Conservation (phyloP, 2,797 vertebrate species). For the Oceanodroma leucorhoa region DNA sequence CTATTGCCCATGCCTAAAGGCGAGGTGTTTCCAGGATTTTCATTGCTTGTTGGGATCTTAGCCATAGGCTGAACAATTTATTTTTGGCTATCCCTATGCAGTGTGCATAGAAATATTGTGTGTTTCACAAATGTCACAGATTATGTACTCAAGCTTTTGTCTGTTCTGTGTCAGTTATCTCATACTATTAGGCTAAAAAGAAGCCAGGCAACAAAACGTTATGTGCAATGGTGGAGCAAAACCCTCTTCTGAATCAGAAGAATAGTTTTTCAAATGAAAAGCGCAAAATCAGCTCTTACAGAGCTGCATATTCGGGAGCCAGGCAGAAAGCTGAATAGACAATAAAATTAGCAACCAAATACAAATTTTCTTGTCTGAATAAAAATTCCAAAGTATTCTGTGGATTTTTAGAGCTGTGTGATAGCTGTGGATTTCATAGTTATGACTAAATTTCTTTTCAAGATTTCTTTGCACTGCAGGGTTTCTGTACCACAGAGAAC, state of each 20-base stretch:
- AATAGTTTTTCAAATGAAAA: neutral
- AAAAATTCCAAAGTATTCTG: neutral
- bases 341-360: neutral
- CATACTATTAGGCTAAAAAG: neutral
- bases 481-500: neutral
- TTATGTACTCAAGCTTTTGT: neutral
- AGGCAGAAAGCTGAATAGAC: neutral
- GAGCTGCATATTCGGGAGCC: neutral
- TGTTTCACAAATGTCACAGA: neutral
- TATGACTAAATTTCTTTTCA: neutral
- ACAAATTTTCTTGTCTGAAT: neutral
- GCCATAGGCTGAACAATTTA: neutral
- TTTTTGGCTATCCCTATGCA: neutral
- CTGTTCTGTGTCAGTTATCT: neutral
- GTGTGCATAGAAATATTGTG: neutral
- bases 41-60: neutral
- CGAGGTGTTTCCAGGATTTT: neutral
- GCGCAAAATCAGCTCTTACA: neutral
- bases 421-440: neutral
- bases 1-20: neutral
- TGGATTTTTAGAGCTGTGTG: neutral
- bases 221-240: neutral
- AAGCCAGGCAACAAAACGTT: neutral
- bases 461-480: neutral
- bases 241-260: neutral